Evolutionary conservation across 2,888 invertebrate species (phyloP), one percentile per base, ranked within the genome.

Genomic region (Chymomyza caudatula): DNA sequence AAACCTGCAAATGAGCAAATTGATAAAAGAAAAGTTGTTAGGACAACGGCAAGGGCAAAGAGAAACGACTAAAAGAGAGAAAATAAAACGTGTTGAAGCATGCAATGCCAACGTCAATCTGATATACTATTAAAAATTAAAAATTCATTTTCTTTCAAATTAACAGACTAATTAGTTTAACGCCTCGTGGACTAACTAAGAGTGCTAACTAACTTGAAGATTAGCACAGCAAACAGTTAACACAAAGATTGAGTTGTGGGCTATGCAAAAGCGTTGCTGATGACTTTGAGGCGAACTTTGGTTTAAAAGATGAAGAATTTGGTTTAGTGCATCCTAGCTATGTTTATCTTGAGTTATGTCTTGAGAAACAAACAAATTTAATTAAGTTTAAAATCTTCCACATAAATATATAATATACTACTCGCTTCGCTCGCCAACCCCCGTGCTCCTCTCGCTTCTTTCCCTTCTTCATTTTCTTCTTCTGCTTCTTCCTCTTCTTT

Each of bases 111-210:
- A 37, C 61, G 75, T 63, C 64, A 71, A 74, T 75, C 65, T 20
- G 65, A 63, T 65, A 63, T 55, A 20, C 8, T 42, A 43, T 53
- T 29, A 19, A 29, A 63, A 56, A 53, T 67, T 59, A 19, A 49
- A 75, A 63, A 75, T 56, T 68, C 53, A 74, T 65, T 68, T 54
- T 15, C 8, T 47, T 60, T 58, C 5, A 71, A 74, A 71, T 73
- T 67, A 37, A 53, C 63, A 51, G 49, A 19, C 59, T 25, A 72
- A 72, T 65, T 72, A 65, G 72, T 74, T 37, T 74, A 74, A 57
- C 72, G 47, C 51, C 15, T 47, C 55, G 52, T 52, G 25, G 51
- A 15, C 19, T 25, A 60, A 60, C 51, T 23, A 54, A 60, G 60
- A 37, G 29, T 37, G 29, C 29, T 37, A 37, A 37, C 29, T 37